Conservation (phyloP, 2,797 vertebrate species). For the Microctenopoma steveboyesi region DNA sequence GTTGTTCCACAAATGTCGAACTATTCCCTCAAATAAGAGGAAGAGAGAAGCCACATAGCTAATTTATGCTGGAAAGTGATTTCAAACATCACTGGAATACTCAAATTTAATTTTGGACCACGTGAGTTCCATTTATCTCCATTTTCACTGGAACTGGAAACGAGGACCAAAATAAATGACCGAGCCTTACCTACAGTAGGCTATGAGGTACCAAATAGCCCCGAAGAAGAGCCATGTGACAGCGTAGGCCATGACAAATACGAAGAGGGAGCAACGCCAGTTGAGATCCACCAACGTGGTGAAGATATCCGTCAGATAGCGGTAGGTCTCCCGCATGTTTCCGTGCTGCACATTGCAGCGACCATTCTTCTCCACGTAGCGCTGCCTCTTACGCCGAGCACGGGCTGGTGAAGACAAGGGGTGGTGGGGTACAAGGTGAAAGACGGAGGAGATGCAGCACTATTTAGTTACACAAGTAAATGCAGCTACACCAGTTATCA, state of each 20-base stretch:
- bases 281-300: conserved; percentile 97
- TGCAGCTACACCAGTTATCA: too few species aligned
- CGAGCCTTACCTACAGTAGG: conserved; percentile 87
- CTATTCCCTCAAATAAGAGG: neutral
- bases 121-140: too few species aligned
- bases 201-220: conserved; percentile 98
- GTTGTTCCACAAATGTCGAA: neutral
- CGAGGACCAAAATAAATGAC: neutral
- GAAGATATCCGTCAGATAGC: conserved; percentile 97
- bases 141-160: neutral
- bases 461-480: neutral
- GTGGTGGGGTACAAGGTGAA: neutral
- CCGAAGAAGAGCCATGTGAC: conserved; percentile 98
- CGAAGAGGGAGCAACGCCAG: conserved; percentile 96
- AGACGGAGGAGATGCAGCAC: neutral
- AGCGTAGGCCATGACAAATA: conserved; percentile 96
- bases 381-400: conserved; percentile 86
- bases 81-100: neutral
- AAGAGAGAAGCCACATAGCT: neutral
- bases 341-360: conserved; percentile 96
- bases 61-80: neutral
- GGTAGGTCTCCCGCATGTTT: conserved; percentile 94
- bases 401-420: conserved; percentile 58
- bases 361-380: conserved; percentile 97
- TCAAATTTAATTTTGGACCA: too few species aligned